A percentile compares a stretch with the other conserved stretches of the same genome.
These are phyloP conservation scores for Pangasius mekongensis DNA, from an alignment of 2,797 vertebrate genomes.

Conservation along the genomic window DNA sequence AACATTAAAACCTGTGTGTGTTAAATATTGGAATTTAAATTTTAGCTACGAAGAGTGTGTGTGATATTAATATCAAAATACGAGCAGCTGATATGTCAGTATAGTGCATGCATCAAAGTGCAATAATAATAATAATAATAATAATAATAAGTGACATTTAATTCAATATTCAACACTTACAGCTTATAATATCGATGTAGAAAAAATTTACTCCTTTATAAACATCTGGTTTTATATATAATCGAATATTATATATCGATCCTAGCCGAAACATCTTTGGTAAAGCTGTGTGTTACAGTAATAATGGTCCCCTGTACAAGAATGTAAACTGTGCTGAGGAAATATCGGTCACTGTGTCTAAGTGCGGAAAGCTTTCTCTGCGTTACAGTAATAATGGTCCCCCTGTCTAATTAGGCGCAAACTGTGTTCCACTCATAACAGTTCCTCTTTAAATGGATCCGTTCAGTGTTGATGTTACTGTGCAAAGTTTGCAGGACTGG, in stretches of 20 bases:
- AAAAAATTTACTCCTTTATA: neutral
- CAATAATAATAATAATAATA: neutral
- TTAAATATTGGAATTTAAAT: neutral
- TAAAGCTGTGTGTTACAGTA: neutral
- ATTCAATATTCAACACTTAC: neutral
- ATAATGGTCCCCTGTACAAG: too few species aligned
- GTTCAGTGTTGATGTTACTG: neutral
- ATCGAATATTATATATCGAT: neutral
- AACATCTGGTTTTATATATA: neutral
- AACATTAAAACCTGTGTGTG: neutral
- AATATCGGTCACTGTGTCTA: neutral
- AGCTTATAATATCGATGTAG: neutral
- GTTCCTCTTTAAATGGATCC: too few species aligned
- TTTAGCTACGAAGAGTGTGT: neutral
- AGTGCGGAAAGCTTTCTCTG: neutral
- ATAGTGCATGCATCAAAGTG: neutral
- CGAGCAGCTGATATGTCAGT: neutral
- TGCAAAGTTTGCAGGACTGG: neutral
- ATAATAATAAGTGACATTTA: neutral
- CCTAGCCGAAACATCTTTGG: neutral
- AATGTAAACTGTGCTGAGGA: neutral
- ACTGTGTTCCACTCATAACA: neutral
- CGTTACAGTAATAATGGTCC: neutral
- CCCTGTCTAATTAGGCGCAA: neutral
- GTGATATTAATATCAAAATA: neutral